phyloP scores from a whole-genome alignment of 2,888 invertebrate species.

The Cinara cedri region DNA sequence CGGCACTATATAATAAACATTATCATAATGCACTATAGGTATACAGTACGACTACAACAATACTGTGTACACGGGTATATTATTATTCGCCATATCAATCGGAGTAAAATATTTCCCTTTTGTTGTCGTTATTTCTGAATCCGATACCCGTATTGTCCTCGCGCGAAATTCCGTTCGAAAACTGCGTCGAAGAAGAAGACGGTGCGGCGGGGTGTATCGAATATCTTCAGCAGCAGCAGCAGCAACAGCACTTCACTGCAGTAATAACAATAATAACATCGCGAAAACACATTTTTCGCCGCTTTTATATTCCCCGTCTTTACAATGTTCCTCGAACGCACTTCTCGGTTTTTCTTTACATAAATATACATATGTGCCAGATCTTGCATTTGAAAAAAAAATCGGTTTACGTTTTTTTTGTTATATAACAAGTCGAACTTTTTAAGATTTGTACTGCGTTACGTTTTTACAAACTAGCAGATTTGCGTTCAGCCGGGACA shows the following conservation, averaged over 20 bases:
- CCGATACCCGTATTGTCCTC: slow-evolving; percentile 7
- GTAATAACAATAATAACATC: too few species aligned
- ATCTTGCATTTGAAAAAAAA: too few species aligned
- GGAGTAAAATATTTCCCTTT: slow-evolving; percentile 15
- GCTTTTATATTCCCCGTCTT: slow-evolving; percentile 5
- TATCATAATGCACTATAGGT: neutral
- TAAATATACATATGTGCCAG: too few species aligned
- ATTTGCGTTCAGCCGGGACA: too few species aligned
- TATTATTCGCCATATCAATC: neutral
- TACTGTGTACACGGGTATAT: neutral
- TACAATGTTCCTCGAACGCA: too few species aligned
- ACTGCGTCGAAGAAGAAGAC: neutral
- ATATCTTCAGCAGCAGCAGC: neutral
- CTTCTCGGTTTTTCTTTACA: too few species aligned
- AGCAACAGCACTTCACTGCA: neutral
- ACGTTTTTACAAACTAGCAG: too few species aligned
- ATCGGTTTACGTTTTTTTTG: too few species aligned
- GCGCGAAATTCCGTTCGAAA: slow-evolving; percentile 19
- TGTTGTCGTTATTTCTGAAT: slow-evolving; percentile 11
- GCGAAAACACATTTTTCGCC: neutral
- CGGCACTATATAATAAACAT: too few species aligned
- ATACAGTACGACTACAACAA: too few species aligned
- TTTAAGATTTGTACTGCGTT: too few species aligned
- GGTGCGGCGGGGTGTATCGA: neutral
- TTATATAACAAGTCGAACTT: too few species aligned